Evolutionary conservation across 2,888 invertebrate species (phyloP), one percentile per base, ranked within the genome.

Genomic region (Cheilosia scutellata): DNA sequence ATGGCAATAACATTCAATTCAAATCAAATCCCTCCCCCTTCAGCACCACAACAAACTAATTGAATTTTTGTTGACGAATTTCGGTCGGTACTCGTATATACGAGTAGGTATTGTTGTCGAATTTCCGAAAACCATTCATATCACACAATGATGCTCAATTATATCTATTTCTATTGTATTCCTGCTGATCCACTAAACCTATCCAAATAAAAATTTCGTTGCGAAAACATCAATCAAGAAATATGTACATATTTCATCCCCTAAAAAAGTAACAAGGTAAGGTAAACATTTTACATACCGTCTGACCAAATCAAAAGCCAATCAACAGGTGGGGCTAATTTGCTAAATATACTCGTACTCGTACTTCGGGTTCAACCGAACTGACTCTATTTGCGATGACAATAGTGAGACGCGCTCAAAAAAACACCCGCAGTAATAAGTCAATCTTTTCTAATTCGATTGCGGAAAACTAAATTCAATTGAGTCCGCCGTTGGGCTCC

Each of bases 361-460:
- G 11, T 3, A 13, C 63, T 5, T 47, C 29, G 44, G 2, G 44
- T 27, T 60, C 20, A 29, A 33, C 16, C 16, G 42, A 40, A 25
- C 53, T 42, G 20, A 40, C 5, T 33, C 5, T 33, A 33, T 33
- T 33, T 33, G 11, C 37, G 1, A 13, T 37, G 7, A 37, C 37
- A 51, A 51, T 27, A 13, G 53, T 4, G 25, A 29, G 44, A 37
- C 55, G 47, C 58, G 57, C 49, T 13, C 49, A 47, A 20, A 20
- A 44, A 0, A 31, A 55, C 25, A 11, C 5, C 63, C 60, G 42
- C 60, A 53, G 49, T 58, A 29, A 42, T 76, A 76, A 80, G 31
- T 80, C 71, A 76, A 86, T 82, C 75, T 83, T 80, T 80, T 79
- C 65, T 68, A 86, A 86, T 86, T 86, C 66, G 57, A 82, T 80